Percentiles rank a stretch among this genome's conserved stretches.
phyloP scores from a whole-genome alignment of 2,888 invertebrate genomes.

The Siphlonurus alternatus region DNA sequence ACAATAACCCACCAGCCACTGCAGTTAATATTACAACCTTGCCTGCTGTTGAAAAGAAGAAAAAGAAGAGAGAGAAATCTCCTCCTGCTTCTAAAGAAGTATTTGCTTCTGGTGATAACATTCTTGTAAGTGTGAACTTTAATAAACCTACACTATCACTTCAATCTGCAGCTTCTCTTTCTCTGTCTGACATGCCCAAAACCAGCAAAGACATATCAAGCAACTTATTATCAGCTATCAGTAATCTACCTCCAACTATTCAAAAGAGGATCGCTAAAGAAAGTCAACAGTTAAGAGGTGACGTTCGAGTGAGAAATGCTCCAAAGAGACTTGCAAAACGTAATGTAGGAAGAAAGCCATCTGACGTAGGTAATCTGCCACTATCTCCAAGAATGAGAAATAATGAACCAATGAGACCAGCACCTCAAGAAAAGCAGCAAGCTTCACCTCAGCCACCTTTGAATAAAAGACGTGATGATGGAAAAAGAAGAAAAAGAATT shows the following conservation, averaged over 20 bases:
- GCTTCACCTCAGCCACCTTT: constrained; percentile 5
- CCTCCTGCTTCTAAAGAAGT: constrained; percentile 72
- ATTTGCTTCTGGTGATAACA: constrained; percentile 83
- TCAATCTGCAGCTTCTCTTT: constrained; percentile 17
- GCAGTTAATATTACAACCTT: background rate
- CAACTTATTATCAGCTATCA: background rate
- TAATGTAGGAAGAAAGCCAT: background rate
- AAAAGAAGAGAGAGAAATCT: constrained; percentile 23
- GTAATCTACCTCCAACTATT: background rate
- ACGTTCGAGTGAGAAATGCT: background rate
- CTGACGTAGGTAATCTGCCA: constrained; percentile 8
- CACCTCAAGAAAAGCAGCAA: constrained; percentile 10
- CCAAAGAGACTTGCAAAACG: constrained; percentile 3
- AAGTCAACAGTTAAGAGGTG: background rate
- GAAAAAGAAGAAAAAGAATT: constrained; percentile 14
- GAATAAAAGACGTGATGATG: constrained; percentile 11
- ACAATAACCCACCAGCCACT: background rate
- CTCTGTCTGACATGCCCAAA: constrained; percentile 4
- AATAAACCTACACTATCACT: constrained; percentile 41
- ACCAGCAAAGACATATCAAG: constrained; percentile 5
- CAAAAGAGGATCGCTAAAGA: background rate
- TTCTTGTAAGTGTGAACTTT: constrained; percentile 83
- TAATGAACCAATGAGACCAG: background rate
- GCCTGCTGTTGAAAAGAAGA: constrained; percentile 14
- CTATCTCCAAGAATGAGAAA: constrained; percentile 16